Evolutionary conservation across 1,140 invertebrate genomes (phyloP), one percentile per base, ranked within the genome.

Genomic region (Zaprionus lachaisei): DNA sequence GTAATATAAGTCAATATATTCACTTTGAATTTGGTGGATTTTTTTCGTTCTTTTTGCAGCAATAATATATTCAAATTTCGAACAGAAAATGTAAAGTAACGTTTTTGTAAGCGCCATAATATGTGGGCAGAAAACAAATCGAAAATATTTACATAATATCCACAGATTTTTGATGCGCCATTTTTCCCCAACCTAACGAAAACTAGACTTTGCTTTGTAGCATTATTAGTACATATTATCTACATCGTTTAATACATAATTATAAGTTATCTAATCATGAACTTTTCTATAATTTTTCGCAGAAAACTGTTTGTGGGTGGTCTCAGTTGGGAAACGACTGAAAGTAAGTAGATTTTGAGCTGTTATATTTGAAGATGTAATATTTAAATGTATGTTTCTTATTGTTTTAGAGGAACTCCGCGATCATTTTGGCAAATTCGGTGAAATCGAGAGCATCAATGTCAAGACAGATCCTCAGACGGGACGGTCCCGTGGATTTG

Each of bases 301-400:
- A 99, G 98, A 95, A 99, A 99, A 96, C 95, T 99, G 80, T 99
- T 99, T 96, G 97, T 99, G 94, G 98, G 98, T 92, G 98, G 98
- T 72, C 94, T 99, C 73, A 99, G 97, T 94, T 99, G 98, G 98
- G 97, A 99, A 95, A 99, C 98, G 22, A 97, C 97, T 93, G 98
- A 99, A 94, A 98, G 98, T 99, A 95, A 97, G 97, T 90, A 64
- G 1, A 62, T 63, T 44, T 7, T 7, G 15, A 9, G 14, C 5
- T n/a, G 14, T 24, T 24, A 14, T 15, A 6, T 56, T 14, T 26
- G 15, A 47, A n/a, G 47, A 37, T 49, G 9, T 17, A 31, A n/a
- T 12, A 4, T 68, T 34, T 63, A n/a, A 49, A 9, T 57, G 26
- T 56, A 24, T 34, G 20, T 49, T 7, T 44, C 11, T 41, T 1